Evolutionary conservation across 1,140 invertebrate genomes (phyloP), one percentile per base, ranked within the genome.

Genomic region (Hylaeus anthracinus): DNA sequence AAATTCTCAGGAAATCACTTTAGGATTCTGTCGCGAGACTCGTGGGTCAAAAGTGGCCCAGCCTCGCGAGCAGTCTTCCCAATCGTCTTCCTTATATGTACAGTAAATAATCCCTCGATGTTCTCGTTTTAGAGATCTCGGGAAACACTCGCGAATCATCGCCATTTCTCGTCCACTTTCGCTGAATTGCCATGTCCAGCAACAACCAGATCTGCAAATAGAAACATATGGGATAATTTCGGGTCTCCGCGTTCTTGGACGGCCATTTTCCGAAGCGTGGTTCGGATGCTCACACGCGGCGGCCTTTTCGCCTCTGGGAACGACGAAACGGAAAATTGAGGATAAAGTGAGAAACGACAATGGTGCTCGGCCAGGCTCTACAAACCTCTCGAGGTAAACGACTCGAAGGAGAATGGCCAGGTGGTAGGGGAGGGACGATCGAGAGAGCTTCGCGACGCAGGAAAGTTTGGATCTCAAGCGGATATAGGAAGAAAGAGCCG

Each of bases 381-480:
- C 71, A 60, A 51, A 45, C 39, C 60, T 41, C 55, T 8, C n/a
- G 45, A 26, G 26, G 9, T 12, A 8, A 48, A 10, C 15, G 8
- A 60, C 0, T 0, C 2, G 45, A 5, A 5, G 26, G 8, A 15
- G 26, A 43, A 65, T 15, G 71, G 53, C 10, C 26, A 72, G 39
- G n/a, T n/a, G 43, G 45, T 48, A 9, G 0, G 39, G 37, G 51
- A 41, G 58, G 67, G 37, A 70, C 15, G 66, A 61, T 63, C 37
- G 58, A 72, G 14, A 10, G 53, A 82, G 51, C 3, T 77, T 71
- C 45, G 48, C 61, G 10, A 55, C 39, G 65, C 58, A 65, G 73
- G 79, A 81, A 86, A 78, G 43, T 85, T 83, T 61, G 79, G 69
- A 82, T 64, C 41, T 48, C 26, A 56, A 10, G 65, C 64, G n/a